Base-by-base conservation (phyloP, 2,113 vertebrate species). In the Oceanites oceanicus region DNA sequence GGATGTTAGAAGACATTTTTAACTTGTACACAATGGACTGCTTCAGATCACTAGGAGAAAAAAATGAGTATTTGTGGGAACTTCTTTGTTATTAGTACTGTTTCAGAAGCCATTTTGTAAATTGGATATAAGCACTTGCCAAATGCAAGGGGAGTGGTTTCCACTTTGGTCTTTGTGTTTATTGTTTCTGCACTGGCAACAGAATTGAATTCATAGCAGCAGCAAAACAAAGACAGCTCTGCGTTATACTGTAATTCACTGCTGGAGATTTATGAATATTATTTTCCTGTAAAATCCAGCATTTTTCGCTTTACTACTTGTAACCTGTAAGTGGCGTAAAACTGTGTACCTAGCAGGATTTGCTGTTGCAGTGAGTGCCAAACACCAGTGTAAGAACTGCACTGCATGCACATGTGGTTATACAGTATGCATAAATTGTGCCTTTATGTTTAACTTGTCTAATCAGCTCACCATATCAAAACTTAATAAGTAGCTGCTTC, bases 401-500 rank as follows among this genome's bases (percentile, higher is more conserved):
- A 95, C 61, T 92, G 88, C 88, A 72, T 77, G 84, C 90, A 32
- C 92, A 77, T 72, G 73, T 81, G 70, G 90, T 94, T 82, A 75
- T 59, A 66, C 40, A 44, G 87, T 59, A 93, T 66, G 94, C 86
- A 72, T 96, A 96, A 97, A 96, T 96, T 88, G 63, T 61, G 62
- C 92, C 97, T 97, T 97, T 91, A 80, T 92, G 92, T 96, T 94
- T 96, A 93, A 96, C 96, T 92, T 94, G 91, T 97, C 97, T 96
- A 93, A 97, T 97, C 97, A 95, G 96, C 94, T 97, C 97, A 90
- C 96, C 96, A 93, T 90, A 95, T 98, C 97, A 94, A 92, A 97
- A 97, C 97, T 97, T 96, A 97, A 53, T 96, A 96, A 98, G 97
- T 96, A 98, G 97, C 97, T 96, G 96, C 97, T 97, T 97, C 97